These are phyloP conservation scores for Linnaemya tessellans DNA, from an alignment of 2,888 invertebrate genomes.

Conservation along the genomic window DNA sequence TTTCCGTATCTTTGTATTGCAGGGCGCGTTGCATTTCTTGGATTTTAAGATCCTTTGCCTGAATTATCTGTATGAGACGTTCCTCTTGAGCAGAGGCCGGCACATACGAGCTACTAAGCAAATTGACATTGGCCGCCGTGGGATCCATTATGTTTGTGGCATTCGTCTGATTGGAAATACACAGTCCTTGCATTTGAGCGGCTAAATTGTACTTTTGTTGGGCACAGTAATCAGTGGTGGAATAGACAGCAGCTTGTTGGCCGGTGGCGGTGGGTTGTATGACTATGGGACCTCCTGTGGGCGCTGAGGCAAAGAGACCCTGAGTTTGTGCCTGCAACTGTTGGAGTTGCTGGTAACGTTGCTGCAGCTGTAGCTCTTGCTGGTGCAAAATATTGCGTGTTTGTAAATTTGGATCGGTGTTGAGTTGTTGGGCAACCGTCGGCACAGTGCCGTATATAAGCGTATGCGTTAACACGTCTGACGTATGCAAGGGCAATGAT, in stretches of 20 bases:
- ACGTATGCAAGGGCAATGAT: slow-evolving; percentile 72
- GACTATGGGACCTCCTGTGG: slow-evolving; percentile 74
- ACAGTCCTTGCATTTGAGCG: slow-evolving; percentile 82
- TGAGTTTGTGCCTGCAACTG: slow-evolving; percentile 82
- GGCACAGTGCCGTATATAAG: slow-evolving; percentile 82
- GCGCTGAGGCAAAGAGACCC: slow-evolving; percentile 77
- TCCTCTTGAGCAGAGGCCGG: slow-evolving; percentile 85
- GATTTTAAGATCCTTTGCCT: slow-evolving; percentile 89
- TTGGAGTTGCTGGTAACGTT: slow-evolving; percentile 82
- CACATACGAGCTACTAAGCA: slow-evolving; percentile 79
- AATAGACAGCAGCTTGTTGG: slow-evolving; percentile 68
- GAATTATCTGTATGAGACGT: slow-evolving; percentile 85
- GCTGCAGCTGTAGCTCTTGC: slow-evolving; percentile 82
- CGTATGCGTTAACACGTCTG: slow-evolving; percentile 82
- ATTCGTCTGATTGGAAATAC: slow-evolving; percentile 75
- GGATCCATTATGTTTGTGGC: slow-evolving; percentile 75
- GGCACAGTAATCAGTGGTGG: slow-evolving; percentile 71
- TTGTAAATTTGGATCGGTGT: slow-evolving; percentile 79
- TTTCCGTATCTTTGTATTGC: slow-evolving; percentile 90
- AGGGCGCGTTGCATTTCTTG: slow-evolving; percentile 89
- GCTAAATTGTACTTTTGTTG: slow-evolving; percentile 75
- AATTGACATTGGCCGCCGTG: slow-evolving; percentile 75
- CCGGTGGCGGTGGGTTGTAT: slow-evolving; percentile 74
- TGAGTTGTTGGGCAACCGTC: slow-evolving; percentile 78
- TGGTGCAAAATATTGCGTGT: slow-evolving; percentile 80